These are phyloP conservation scores for Calameuta idolon DNA, from an alignment of 2,888 invertebrate species.

Conservation along the genomic window DNA sequence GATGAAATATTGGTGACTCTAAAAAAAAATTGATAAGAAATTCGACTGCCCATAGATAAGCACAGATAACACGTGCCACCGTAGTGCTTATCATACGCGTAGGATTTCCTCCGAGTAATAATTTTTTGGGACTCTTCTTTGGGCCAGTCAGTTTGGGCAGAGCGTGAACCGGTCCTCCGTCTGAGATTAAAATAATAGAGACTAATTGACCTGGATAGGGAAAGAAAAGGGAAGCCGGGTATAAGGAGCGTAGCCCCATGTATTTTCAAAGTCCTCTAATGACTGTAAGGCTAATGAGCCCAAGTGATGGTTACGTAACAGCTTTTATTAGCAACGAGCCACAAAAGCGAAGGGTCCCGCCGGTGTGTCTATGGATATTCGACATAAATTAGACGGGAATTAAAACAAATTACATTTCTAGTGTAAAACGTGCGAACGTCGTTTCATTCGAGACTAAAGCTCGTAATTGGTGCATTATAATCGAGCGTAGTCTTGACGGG, in stretches of 20 bases:
- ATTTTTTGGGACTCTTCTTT: not conserved
- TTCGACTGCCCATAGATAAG: not conserved
- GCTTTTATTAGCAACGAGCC: constrained; percentile 31
- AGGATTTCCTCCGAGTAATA: not conserved
- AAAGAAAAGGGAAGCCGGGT: constrained; percentile 6
- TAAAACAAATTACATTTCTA: constrained; percentile 34
- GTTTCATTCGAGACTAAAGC: constrained; percentile 18
- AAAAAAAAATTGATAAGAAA: not conserved
- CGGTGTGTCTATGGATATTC: constrained; percentile 9
- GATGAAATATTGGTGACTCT: not conserved
- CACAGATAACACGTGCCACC: not conserved
- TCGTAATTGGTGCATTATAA: constrained; percentile 30
- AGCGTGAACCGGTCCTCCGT: not conserved
- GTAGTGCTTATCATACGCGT: not conserved
- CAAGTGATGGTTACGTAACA: constrained; percentile 22
- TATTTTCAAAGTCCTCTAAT: constrained; percentile 5
- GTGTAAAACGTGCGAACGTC: constrained; percentile 23
- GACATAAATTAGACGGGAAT: constrained; percentile 36
- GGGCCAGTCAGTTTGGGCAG: not conserved
- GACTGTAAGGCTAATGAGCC: constrained; percentile 11
- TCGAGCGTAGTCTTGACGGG: constrained; percentile 14
- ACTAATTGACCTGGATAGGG: constrained; percentile 5
- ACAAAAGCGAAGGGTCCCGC: constrained; percentile 4
- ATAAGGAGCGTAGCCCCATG: not conserved
- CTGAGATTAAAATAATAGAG: constrained; percentile 9